Base-by-base conservation (phyloP, 1,140 invertebrate species). In the Drosophila arawakana region DNA sequence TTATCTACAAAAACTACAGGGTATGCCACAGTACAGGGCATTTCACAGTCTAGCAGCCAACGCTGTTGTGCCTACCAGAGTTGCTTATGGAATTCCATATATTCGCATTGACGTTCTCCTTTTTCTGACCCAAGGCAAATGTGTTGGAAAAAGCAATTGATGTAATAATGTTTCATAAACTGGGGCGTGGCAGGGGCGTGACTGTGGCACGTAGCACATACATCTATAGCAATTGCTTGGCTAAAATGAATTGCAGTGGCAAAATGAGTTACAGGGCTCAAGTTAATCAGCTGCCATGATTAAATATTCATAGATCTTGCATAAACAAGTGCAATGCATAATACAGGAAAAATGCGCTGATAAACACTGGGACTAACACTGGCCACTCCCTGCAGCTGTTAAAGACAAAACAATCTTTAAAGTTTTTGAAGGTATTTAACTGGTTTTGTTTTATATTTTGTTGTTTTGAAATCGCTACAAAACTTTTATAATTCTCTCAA, bases 401-500 rank as follows among this genome's bases (percentile, higher is more conserved):
- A 46, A 10, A 6, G 2, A 30, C n/a, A 34, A 30, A 3, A 11
- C 49, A 11, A 37, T 3, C 30, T 35, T 18, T 37, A 37, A n/a
- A 58, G 57, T 34, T 21, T 6, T 52, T 15, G n/a, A 30, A 41
- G 11, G 47, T 25, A 25, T 60, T 60, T 47, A 39, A 25, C 60
- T 25, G 47, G 15, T 58, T 63, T 39, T 60, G 7, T 73, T 80
- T 76, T 81, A 41, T 80, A 77, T 80, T 76, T 62, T 80, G 67
- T 80, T 47, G 43, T 49, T 30, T 30, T 67, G 61, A 78, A 78
- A 73, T 73, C 65, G 77, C 65, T 57, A 25, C 57, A 52, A 81
- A 82, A 82, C 79, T 82, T 82, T 81, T 81, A 78, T 81, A 81
- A 81, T 81, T 82, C 72, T 79, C 80, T 67, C 73, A 68, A 76